Base-by-base conservation (phyloP, 2,797 vertebrate genomes). In the Loris lydekkerianus region DNA sequence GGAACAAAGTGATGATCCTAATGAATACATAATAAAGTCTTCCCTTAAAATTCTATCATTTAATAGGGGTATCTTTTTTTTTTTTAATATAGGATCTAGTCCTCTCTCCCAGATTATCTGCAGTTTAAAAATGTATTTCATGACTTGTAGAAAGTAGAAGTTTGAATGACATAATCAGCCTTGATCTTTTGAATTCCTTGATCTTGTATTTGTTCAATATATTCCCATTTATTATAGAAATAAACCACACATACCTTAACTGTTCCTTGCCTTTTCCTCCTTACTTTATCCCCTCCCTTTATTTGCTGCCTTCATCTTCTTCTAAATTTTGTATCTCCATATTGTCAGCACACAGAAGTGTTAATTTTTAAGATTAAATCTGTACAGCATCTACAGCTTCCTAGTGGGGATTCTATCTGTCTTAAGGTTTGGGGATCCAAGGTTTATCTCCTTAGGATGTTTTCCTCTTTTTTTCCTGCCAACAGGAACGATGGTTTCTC, bases 121-220 rank as follows among this genome's bases (percentile, higher is more conserved):
- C n/a, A 92, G 18, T 29, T 76, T 87, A 53, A 53, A 46, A 46
- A 80, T 72, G 43, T 82, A 77, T 69, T n/a, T 69, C 53, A 20
- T 82, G 84, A 69, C 34, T 40, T 77, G 27, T 53, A 43, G 61
- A 40, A n/a, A 53, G 46, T 13, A 34, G 73, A 60, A 69, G 34
- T 75, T 81, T 80, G 46, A 27, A 82, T 60, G 76, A 56, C 37
- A 61, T 37, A 49, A 37, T 90, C 29, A 92, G 21, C 31, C 15
- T 75, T 69, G 43, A 53, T 89, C 49, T 82, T 92, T 87, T 87
- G 37, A 95, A 67, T 49, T 58, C 34, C 7, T 91, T 91, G 73
- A 78, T 69, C n/a, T 49, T 31, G 56, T 63, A 25, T 49, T 80
- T 86, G 21, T 81, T 86, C 46, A 67, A 10, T 61, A 43, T 37